Conservation (phyloP, 2,888 invertebrate genomes). For the Hydrotaea cyrtoneurina region DNA sequence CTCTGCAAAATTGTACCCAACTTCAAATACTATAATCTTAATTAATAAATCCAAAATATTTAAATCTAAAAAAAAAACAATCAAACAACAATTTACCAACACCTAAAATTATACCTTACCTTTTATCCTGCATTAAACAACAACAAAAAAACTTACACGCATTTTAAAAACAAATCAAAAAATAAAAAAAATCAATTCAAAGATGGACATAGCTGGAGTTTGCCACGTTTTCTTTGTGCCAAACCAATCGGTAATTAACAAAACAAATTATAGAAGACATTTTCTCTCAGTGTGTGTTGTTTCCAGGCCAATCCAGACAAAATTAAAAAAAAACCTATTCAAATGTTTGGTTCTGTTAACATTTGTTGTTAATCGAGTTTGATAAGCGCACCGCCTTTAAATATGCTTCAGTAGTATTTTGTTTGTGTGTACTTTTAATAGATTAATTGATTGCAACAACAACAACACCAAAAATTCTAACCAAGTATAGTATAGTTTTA, state of each 20-base stretch:
- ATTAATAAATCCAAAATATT: slow-evolving; percentile 34
- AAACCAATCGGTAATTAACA: slow-evolving; percentile 70
- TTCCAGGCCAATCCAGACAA: slow-evolving; percentile 26
- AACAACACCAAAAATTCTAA: slow-evolving; percentile 56
- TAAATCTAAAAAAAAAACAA: slow-evolving; percentile 26
- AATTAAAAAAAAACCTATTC: slow-evolving; percentile 5
- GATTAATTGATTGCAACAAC: slow-evolving; percentile 44
- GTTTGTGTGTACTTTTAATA: slow-evolving; percentile 59
- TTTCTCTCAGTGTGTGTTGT: slow-evolving; percentile 55
- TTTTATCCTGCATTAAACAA: slow-evolving; percentile 46
- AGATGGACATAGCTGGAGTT: slow-evolving; percentile 72
- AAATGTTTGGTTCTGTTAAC: slow-evolving; percentile 24
- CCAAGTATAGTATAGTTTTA: slow-evolving; percentile 7
- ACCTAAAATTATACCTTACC: slow-evolving; percentile 9
- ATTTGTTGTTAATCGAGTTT: slow-evolving; percentile 22
- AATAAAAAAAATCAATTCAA: slow-evolving; percentile 51
- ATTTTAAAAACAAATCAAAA: slow-evolving; percentile 47
- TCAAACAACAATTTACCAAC: slow-evolving; percentile 27
- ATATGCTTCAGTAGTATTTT: slow-evolving; percentile 54
- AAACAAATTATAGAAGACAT: slow-evolving; percentile 36
- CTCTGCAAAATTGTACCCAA: background rate
- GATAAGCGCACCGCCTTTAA: slow-evolving; percentile 47
- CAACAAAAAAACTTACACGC: slow-evolving; percentile 24
- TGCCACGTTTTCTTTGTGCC: slow-evolving; percentile 66
- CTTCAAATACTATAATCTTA: slow-evolving; percentile 23